Conservation (phyloP, 1,140 invertebrate species). For the Philopotamus ludificatus region DNA sequence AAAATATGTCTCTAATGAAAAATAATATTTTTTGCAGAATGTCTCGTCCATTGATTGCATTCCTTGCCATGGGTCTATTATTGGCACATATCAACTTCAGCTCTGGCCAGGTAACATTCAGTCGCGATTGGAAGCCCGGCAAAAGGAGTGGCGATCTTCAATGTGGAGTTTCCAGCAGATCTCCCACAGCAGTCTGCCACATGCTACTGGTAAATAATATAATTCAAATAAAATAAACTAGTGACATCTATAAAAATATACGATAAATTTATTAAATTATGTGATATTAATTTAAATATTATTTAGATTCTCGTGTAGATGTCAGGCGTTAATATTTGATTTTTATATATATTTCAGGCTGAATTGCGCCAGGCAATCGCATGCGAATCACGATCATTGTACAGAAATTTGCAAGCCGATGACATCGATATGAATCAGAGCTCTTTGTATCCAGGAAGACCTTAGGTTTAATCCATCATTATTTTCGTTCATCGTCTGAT, state of each 20-base stretch:
- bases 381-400: conserved; percentile 32
- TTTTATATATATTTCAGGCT: conserved; percentile 20
- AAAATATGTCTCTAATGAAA: too few species aligned
- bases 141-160: conserved; percentile 18
- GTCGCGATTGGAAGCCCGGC: conserved; percentile 37
- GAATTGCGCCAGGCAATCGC: conserved; percentile 33
- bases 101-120: conserved; percentile 38
- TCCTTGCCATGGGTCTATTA: conserved; percentile 13
- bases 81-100: conserved; percentile 8
- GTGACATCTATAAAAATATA: not conserved
- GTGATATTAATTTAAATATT: not conserved
- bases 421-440: conserved; percentile 25
- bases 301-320: too few species aligned
- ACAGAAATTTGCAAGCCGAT: conserved; percentile 32
- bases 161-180: conserved; percentile 13
- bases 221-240: not conserved
- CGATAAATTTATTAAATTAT: too few species aligned
- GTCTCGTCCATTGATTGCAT: conserved; percentile 1
- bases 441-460: conserved; percentile 29
- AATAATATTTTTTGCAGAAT: conserved; percentile 16
- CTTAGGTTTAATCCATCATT: conserved; percentile 24
- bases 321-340: too few species aligned
- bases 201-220: conserved; percentile 31
- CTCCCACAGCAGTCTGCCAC: conserved; percentile 28
- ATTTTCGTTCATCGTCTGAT: too few species aligned